These are phyloP conservation scores for Perca fluviatilis DNA, from an alignment of 2,113 vertebrate genomes.

Conservation along the genomic window DNA sequence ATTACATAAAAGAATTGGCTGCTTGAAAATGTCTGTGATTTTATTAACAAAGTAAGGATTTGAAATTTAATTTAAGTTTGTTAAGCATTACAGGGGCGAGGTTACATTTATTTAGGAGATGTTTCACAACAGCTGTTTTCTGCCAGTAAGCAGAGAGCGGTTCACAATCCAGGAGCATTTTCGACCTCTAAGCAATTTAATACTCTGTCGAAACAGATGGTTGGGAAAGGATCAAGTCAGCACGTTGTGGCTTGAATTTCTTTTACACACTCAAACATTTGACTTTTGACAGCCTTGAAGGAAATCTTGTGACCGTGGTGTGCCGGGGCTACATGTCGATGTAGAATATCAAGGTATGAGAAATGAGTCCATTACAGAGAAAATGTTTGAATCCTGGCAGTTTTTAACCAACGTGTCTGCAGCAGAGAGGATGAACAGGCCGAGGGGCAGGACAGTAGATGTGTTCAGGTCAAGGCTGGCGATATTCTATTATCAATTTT, in stretches of 20 bases:
- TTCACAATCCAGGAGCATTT: conserved; percentile 31
- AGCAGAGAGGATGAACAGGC: neutral
- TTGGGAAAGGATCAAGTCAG: conserved; percentile 12
- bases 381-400: neutral
- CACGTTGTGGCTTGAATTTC: conserved; percentile 18
- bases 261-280: neutral
- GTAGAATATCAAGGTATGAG: conserved; percentile 4
- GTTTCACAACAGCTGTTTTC: conserved; percentile 36
- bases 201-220: conserved; percentile 36
- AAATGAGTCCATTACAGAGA: conserved; percentile 10
- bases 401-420: conserved; percentile 14
- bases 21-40: neutral
- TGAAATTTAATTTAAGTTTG: conserved; percentile 8
- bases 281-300: conserved; percentile 25
- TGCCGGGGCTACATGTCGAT: neutral
- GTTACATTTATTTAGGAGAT: neutral
- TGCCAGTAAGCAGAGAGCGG: neutral
- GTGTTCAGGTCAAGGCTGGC: neutral
- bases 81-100: neutral
- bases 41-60: conserved; percentile 16
- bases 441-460: neutral
- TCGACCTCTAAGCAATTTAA: conserved; percentile 38
- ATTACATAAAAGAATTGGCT: conserved; percentile 22
- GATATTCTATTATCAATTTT: neutral
- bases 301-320: neutral